Percentiles rank a stretch among this genome's conserved stretches.
phyloP scores from a whole-genome alignment of 1,140 invertebrate species.

The Helicoverpa zea region DNA sequence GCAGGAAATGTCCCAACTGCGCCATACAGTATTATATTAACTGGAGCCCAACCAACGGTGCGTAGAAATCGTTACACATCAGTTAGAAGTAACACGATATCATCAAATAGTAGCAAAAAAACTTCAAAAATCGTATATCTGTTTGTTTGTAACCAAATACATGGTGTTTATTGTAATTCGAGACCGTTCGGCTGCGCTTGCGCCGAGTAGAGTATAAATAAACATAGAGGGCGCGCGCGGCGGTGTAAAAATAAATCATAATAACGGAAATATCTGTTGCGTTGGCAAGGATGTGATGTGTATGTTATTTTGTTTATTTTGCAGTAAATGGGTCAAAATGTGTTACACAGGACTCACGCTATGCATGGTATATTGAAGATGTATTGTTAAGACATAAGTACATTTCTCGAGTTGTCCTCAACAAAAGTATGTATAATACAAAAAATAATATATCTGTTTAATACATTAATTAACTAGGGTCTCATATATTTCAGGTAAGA shows the following conservation, averaged over 20 bases:
- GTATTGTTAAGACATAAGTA: too few species aligned
- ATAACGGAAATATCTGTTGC: constrained; percentile 33
- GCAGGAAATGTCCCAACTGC: background rate
- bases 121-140: constrained; percentile 28
- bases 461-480: too few species aligned
- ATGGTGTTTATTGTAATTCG: constrained; percentile 48
- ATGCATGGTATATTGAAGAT: too few species aligned
- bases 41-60: constrained; percentile 1
- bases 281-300: background rate
- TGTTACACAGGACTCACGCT: background rate
- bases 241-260: constrained; percentile 40
- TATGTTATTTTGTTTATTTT: background rate
- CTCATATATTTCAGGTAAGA: too few species aligned
- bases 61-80: constrained; percentile 50
- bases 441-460: too few species aligned
- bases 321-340: background rate
- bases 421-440: too few species aligned
- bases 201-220: constrained; percentile 43
- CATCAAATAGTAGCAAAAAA: constrained; percentile 48
- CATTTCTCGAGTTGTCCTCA: too few species aligned
- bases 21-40: background rate
- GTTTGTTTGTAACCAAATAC: constrained; percentile 62
- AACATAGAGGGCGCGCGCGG: constrained; percentile 40
- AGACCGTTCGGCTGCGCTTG: constrained; percentile 46
- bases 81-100: constrained; percentile 35